Percentiles rank a stretch among this genome's conserved stretches.
Conservation (phyloP, 2,797 vertebrate species). For the Coranthus polyacanthus region DNA sequence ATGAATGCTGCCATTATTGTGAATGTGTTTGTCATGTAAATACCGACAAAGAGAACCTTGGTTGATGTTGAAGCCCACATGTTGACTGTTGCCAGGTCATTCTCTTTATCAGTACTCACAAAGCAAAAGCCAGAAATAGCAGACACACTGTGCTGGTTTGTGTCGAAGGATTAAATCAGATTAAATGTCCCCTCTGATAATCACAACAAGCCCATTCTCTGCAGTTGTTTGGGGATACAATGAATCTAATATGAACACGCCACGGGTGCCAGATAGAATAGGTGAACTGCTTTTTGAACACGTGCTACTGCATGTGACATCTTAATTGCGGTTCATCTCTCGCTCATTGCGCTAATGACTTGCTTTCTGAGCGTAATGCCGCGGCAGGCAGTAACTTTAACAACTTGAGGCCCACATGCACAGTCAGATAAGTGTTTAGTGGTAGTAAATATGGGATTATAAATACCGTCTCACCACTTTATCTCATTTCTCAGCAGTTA, state of each 20-base stretch:
- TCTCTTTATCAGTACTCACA: conserved; percentile 44
- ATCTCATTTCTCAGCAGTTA: conserved; percentile 77
- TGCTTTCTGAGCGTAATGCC: conserved; percentile 60
- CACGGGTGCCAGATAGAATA: conserved; percentile 16
- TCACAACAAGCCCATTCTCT: conserved; percentile 45
- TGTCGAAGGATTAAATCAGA: conserved; percentile 69
- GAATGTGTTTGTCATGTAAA: conserved; percentile 47
- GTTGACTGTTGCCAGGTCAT: conserved; percentile 40
- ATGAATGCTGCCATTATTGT: neutral
- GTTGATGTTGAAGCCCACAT: conserved; percentile 18
- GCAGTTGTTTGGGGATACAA: conserved; percentile 32
- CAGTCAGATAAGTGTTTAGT: conserved; percentile 74
- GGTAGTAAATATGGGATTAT: conserved; percentile 70
- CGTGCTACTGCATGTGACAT: conserved; percentile 46
- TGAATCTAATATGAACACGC: conserved; percentile 27
- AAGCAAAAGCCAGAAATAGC: conserved; percentile 59
- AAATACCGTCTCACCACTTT: conserved; percentile 76
- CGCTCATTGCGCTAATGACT: conserved; percentile 76
- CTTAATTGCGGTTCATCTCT: conserved; percentile 62
- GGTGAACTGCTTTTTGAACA: conserved; percentile 12
- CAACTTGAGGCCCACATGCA: conserved; percentile 68
- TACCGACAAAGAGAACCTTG: conserved; percentile 8
- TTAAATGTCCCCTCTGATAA: conserved; percentile 65
- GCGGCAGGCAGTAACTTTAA: conserved; percentile 75
- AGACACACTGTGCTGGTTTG: conserved; percentile 36